Base-by-base conservation (phyloP, 2,113 vertebrate genomes). In the Zeus faber region DNA sequence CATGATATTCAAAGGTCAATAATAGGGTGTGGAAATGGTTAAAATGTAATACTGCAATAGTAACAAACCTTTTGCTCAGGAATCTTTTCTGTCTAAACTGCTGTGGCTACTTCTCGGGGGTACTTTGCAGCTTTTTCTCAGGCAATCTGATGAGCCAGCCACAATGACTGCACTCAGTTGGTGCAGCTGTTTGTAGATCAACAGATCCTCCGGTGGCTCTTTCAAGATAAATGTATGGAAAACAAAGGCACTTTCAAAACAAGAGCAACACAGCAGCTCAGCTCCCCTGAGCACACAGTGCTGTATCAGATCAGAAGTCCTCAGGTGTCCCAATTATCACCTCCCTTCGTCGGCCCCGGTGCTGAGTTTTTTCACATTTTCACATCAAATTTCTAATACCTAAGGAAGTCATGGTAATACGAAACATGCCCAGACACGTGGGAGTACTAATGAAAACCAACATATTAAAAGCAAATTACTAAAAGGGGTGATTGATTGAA, bases 281-380 rank as follows among this genome's bases (percentile, higher is more conserved):
- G n/a, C 60, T 62, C 64, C 62, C 49, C 5, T 24, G 54, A 57
- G 65, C 13, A 48, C 4, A 13, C 25, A 20, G 39, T 13, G 17
- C 40, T 25, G 35, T 63, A 59, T 47, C 53, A 61, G 41, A 72
- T 48, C 59, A 66, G 69, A 69, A 70, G 74, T 64, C 74, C 74
- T 84, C 82, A 81, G 68, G 75, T 81, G 84, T 80, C 57, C 21
- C 70, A 81, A 80, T 86, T 84, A 81, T 76, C 84, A 70, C 75
- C 69, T 68, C 53, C 18, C 51, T 60, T 23, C 43, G 45, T 59
- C 46, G 63, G 58, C 25, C 58, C 37, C 73, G 58, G 18, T 70
- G 59, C 47, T 52, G 57, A 22, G 11, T 24, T 41, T 63, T 58
- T 21, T 43, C 0, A 16, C 51, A 23, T 27, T 48, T 39, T 60